A percentile compares a stretch with the other conserved stretches of the same genome.
These are phyloP conservation scores for Callipepla californica DNA, from an alignment of 2,113 vertebrate species.

Conservation along the genomic window DNA sequence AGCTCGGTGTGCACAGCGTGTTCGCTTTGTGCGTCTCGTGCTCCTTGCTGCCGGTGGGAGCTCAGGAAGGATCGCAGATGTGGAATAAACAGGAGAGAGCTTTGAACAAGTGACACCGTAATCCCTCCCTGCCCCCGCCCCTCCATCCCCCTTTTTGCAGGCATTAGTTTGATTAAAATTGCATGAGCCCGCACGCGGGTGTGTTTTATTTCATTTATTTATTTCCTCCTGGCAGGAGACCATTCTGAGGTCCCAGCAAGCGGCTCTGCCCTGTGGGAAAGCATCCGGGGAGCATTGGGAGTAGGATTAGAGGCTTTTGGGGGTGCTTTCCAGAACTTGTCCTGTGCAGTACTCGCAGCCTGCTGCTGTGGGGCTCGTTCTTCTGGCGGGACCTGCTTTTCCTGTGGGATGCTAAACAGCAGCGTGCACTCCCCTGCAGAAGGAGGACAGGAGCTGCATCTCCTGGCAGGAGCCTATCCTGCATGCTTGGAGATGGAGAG, in stretches of 20 bases:
- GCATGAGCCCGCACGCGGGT: slow-evolving; percentile 9
- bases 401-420: neutral
- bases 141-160: neutral
- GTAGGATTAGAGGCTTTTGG: neutral
- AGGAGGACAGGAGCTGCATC: neutral
- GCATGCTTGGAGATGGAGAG: neutral
- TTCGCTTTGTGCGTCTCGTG: neutral
- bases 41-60: slow-evolving; percentile 1
- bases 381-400: slow-evolving; percentile 55
- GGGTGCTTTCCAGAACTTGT: neutral
- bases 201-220: slow-evolving; percentile 44
- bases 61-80: slow-evolving; percentile 21
- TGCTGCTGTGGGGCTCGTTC: neutral
- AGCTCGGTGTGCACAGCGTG: neutral
- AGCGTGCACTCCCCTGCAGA: neutral
- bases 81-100: slow-evolving; percentile 24
- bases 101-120: slow-evolving; percentile 30
- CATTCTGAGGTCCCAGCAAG: neutral
- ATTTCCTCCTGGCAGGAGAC: neutral
- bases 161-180: slow-evolving; percentile 75
- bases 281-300: neutral
- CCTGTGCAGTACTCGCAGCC: accelerated
- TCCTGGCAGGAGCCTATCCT: neutral
- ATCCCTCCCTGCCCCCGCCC: slow-evolving; percentile 29
- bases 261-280: neutral